phyloP scores from a whole-genome alignment of 2,888 invertebrate genomes.

The Andrena fulva region DNA sequence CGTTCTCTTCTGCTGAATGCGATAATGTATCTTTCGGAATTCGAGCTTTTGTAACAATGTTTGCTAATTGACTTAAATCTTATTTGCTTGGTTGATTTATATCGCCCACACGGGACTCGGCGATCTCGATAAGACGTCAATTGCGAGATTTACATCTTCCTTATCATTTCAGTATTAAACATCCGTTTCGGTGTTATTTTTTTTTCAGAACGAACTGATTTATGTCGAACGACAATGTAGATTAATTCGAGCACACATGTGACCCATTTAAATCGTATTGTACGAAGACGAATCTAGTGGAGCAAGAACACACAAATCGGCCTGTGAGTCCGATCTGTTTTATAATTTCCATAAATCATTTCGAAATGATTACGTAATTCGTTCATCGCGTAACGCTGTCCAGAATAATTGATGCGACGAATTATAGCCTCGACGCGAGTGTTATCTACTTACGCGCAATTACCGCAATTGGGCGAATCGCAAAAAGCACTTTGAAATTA shows the following conservation, averaged over 20 bases:
- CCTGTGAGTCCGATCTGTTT: neutral
- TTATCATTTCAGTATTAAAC: slow-evolving; percentile 19
- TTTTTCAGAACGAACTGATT: slow-evolving; percentile 1
- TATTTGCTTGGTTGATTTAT: slow-evolving; percentile 46
- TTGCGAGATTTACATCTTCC: slow-evolving; percentile 29
- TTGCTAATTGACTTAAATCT: slow-evolving; percentile 18
- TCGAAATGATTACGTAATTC: slow-evolving; percentile 15
- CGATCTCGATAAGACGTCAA: slow-evolving; percentile 43
- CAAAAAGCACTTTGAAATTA: neutral
- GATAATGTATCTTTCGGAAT: no score
- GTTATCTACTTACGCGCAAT: slow-evolving; percentile 27
- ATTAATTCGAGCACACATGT: slow-evolving; percentile 16
- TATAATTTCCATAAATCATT: neutral
- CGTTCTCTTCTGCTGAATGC: no score
- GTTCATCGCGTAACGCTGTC: slow-evolving; percentile 13
- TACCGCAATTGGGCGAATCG: neutral
- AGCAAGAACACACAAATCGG: neutral
- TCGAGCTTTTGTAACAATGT: slow-evolving; percentile 3
- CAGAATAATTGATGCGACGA: slow-evolving; percentile 15
- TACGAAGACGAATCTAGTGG: neutral
- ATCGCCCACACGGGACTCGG: slow-evolving; percentile 33
- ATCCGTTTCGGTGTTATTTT: slow-evolving; percentile 36
- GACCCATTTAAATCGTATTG: neutral
- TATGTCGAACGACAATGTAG: neutral
- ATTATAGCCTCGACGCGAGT: neutral